Evolutionary conservation across 2,888 invertebrate species (phyloP).

Genomic region (Chrysomela aeneicollis): DNA sequence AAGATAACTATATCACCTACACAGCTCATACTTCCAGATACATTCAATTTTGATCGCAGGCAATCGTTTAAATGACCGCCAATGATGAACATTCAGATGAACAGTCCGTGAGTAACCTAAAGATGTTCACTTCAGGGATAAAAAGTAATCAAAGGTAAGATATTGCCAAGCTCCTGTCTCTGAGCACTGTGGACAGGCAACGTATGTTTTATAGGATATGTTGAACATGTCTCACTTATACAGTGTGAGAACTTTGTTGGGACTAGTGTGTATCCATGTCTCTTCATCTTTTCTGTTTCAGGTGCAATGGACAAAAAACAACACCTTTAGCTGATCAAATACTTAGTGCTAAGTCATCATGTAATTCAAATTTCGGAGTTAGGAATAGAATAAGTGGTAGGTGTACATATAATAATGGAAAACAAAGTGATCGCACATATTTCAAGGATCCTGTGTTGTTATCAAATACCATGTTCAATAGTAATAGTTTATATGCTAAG

Average conservation of each 20-base stretch:
- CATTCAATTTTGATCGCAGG: background rate
- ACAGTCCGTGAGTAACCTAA: conserved; percentile 44
- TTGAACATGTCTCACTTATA: background rate
- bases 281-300: no score
- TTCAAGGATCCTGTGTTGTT: conserved; percentile 35
- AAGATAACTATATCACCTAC: background rate
- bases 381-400: conserved; percentile 40
- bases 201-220: no score
- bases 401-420: conserved; percentile 45
- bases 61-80: conserved; percentile 4
- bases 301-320: conserved; percentile 51
- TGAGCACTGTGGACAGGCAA: background rate
- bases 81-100: conserved; percentile 17
- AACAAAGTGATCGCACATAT: conserved; percentile 36
- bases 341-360: conserved; percentile 43
- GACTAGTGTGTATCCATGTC: no score
- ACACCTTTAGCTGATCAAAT: conserved; percentile 44
- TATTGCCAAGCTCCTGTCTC: background rate
- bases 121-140: conserved; percentile 56
- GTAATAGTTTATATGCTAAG: conserved; percentile 43
- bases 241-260: no score
- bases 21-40: background rate
- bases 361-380: conserved; percentile 34
- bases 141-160: conserved; percentile 52
- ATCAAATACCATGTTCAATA: conserved; percentile 37